These are phyloP conservation scores for Gallinago stenura DNA, from an alignment of 2,797 vertebrate genomes.

Conservation along the genomic window DNA sequence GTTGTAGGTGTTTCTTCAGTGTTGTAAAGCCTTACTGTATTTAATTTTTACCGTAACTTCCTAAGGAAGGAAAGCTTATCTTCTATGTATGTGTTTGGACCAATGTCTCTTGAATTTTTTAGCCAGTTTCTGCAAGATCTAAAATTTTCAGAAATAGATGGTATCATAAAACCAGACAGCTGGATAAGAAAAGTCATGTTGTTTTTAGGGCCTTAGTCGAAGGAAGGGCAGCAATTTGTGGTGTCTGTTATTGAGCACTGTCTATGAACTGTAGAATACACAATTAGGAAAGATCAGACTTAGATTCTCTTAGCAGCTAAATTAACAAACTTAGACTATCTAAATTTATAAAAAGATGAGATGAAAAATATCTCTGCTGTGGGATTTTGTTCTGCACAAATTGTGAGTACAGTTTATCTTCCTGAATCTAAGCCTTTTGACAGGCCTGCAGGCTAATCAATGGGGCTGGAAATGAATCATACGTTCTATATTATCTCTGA, in stretches of 20 bases:
- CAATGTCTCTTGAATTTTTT: neutral
- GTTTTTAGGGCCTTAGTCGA: neutral
- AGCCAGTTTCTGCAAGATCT: neutral
- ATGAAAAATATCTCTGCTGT: neutral
- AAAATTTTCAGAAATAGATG: neutral
- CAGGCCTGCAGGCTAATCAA: neutral
- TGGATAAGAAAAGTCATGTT: neutral
- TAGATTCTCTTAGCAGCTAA: too few species aligned
- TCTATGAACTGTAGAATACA: neutral
- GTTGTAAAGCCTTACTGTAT: neutral
- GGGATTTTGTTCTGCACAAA: neutral
- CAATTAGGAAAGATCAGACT: neutral
- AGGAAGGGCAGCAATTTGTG: neutral
- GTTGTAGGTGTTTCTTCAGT: neutral
- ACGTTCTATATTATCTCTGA: neutral
- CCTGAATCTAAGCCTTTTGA: constrained; percentile 3
- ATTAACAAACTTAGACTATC: neutral
- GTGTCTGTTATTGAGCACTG: neutral
- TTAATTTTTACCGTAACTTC: neutral
- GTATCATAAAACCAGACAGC: neutral
- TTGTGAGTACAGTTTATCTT: neutral
- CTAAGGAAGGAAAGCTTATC: neutral
- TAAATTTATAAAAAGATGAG: neutral
- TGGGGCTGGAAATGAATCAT: neutral
- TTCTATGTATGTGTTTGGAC: neutral